phyloP scores from a whole-genome alignment of 1,140 invertebrate species.

The Daktulosphaira vitifoliae region DNA sequence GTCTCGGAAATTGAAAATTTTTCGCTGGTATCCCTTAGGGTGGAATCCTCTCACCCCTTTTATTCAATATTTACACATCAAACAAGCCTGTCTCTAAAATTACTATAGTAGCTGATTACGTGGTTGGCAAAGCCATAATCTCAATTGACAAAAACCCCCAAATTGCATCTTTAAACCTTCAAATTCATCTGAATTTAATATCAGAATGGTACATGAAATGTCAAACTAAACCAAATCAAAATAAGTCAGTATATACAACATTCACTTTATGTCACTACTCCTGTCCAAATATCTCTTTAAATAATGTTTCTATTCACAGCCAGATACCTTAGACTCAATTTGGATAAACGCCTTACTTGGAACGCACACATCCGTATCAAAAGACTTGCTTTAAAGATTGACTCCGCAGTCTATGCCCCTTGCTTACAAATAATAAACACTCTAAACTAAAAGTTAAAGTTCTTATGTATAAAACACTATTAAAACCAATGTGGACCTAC shows the following conservation, averaged over 20 bases:
- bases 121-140: constrained; percentile 40
- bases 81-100: constrained; percentile 40
- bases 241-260: no score
- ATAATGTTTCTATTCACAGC: constrained; percentile 1
- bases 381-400: background rate
- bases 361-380: no score
- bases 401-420: constrained; percentile 10
- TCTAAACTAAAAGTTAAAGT: no score
- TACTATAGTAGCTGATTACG: constrained; percentile 38
- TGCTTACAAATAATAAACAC: no score
- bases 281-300: no score
- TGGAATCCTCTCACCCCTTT: constrained; percentile 40
- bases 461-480: no score
- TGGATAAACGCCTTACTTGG: no score
- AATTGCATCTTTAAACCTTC: constrained; percentile 36
- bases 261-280: no score
- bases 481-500: no score
- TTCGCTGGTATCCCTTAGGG: constrained; percentile 42
- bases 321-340: constrained; percentile 28
- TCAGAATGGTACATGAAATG: constrained; percentile 38
- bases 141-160: constrained; percentile 28
- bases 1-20: no score
- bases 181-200: no score
- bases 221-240: constrained; percentile 39
- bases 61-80: no score